Evolutionary conservation across 2,113 vertebrate species (phyloP).

Genomic region (Pithys albifrons): DNA sequence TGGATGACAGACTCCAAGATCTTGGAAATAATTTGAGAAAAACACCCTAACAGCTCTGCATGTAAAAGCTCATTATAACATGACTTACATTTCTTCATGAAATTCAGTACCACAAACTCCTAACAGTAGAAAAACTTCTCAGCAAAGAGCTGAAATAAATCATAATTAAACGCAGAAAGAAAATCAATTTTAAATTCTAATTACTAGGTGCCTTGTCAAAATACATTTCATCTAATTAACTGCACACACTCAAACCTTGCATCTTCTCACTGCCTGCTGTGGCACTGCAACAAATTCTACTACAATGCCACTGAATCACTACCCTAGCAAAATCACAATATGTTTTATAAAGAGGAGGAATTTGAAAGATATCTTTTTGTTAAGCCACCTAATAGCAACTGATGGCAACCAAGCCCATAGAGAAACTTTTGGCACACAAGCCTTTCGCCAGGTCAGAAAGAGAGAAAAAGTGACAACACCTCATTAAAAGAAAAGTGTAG

Average conservation of each 20-base stretch:
- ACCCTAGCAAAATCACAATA: not conserved
- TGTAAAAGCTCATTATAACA: conserved; percentile 3
- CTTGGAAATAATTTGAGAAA: conserved; percentile 47
- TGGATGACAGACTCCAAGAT: not conserved
- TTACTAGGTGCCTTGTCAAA: conserved; percentile 65
- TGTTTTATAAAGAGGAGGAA: not conserved
- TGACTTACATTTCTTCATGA: not conserved
- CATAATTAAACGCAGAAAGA: conserved; percentile 2
- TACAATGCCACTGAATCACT: not conserved
- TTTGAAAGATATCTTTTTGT: not conserved
- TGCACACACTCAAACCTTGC: conserved; percentile 13
- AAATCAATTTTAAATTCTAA: conserved; percentile 53
- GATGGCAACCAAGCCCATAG: not conserved
- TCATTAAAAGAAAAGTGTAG: not conserved
- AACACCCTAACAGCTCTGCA: not conserved
- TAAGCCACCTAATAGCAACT: not conserved
- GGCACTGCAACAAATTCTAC: not conserved
- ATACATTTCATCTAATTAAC: conserved; percentile 61
- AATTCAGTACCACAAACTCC: not conserved
- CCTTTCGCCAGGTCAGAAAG: not conserved
- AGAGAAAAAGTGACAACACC: not conserved
- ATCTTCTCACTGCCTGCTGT: conserved; percentile 43
- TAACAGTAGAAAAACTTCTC: conserved; percentile 3
- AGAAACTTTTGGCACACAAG: not conserved
- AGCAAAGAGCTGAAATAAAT: conserved; percentile 33